Conservation (phyloP, 2,888 invertebrate species). For the Agrotis ipsilon region DNA sequence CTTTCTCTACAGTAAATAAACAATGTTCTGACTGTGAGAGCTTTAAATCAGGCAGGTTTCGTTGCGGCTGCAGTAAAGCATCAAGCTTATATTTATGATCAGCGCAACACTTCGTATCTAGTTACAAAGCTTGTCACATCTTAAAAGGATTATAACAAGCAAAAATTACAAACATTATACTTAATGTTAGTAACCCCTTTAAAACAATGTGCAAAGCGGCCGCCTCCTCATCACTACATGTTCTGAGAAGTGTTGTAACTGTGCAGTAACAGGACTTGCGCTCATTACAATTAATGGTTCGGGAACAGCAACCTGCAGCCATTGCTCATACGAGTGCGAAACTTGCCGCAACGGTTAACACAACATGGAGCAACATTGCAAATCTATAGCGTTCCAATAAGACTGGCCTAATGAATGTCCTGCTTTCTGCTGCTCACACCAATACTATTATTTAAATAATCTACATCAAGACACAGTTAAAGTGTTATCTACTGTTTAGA, state of each 20-base stretch:
- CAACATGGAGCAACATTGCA: constrained; percentile 19
- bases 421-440: too few species aligned
- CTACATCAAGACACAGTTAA: background rate
- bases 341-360: constrained; percentile 20
- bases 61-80: constrained; percentile 10
- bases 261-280: constrained; percentile 23
- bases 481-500: background rate
- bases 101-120: constrained; percentile 5
- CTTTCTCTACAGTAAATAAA: constrained; percentile 58
- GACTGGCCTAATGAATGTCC: background rate
- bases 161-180: constrained; percentile 5
- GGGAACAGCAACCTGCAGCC: constrained; percentile 24
- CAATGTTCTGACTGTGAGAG: constrained; percentile 51
- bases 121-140: constrained; percentile 8
- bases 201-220: constrained; percentile 2
- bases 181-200: background rate
- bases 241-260: constrained; percentile 10
- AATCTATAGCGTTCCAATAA: background rate
- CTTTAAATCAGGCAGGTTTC: constrained; percentile 35
- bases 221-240: background rate
- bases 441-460: too few species aligned
- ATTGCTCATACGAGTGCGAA: constrained; percentile 43
- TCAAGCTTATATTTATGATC: constrained; percentile 34
- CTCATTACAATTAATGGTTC: constrained; percentile 38
- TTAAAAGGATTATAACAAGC: too few species aligned